These are phyloP conservation scores for Actinemys pallida DNA, from an alignment of 2,113 vertebrate genomes.

Conservation along the genomic window DNA sequence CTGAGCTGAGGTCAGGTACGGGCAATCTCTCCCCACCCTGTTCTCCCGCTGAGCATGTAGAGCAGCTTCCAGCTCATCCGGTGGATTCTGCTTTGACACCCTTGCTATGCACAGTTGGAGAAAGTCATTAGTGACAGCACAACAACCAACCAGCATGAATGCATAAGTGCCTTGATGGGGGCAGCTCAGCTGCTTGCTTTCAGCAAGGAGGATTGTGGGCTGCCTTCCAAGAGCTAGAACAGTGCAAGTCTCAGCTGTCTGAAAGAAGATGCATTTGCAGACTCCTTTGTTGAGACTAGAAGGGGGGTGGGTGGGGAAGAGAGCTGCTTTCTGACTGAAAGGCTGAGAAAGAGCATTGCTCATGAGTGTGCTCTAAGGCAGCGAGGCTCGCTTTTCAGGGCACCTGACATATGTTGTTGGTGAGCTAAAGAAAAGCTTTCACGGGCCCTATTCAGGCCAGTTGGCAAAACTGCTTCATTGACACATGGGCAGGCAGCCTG, in stretches of 20 bases:
- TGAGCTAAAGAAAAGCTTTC: slow-evolving; percentile 81
- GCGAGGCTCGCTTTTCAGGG: slow-evolving; percentile 72
- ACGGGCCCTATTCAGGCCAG: slow-evolving; percentile 36
- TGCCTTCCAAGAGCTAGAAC: background rate
- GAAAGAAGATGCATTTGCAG: background rate
- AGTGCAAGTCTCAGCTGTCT: background rate
- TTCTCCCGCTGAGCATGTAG: background rate
- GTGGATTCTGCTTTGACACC: background rate
- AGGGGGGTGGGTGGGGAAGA: background rate
- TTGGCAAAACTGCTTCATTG: background rate
- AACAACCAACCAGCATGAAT: background rate
- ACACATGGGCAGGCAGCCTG: background rate
- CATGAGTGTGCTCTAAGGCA: slow-evolving; percentile 54
- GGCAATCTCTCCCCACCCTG: background rate
- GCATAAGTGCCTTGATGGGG: background rate
- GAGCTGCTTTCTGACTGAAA: background rate
- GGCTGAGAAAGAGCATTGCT: background rate
- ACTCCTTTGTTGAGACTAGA: background rate
- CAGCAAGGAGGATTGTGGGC: background rate
- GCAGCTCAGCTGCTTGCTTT: background rate
- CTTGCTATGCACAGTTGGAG: background rate
- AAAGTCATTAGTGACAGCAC: background rate
- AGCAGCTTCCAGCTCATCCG: background rate
- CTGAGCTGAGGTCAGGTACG: background rate
- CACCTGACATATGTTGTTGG: slow-evolving; percentile 83